Base-by-base conservation (phyloP, 37 sponge, comb jelly and placozoan genomes). In the Diacarnus erythraeanus region DNA sequence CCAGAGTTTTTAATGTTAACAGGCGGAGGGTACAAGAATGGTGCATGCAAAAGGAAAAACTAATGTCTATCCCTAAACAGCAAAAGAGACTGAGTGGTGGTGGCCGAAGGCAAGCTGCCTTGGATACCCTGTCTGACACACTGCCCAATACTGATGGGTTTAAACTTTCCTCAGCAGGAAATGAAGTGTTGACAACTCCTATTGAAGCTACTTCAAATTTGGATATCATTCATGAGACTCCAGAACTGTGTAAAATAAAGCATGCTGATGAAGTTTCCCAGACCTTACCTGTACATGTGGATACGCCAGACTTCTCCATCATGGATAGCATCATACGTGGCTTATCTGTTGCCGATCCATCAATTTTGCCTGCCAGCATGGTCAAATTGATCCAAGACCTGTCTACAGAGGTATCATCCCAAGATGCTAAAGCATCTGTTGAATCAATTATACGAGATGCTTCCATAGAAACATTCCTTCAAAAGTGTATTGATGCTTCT, bases 61-160 rank as follows among this genome's bases (percentile, higher is more conserved):
- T 65, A 31, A 25, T 65, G 34, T 25, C 66, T 30, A 30, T 65
- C 10, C 66, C 66, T 18, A 65, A 65, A 35, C 66, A 65, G 34
- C 66, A 65, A 30, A 65, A 65, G 66, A 65, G 66, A 65, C 9
- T 65, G 34, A 65, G 66, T 65, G 66, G 66, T 25, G 66, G 10
- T 3, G 66, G 66, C 2, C 29, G 31, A 35, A 65, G 66, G 9
- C 66, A 18, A 35, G 15, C 31, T 20, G 17, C 66, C 33, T 8
- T 65, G 17, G 66, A 65, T 30, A 35, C 33, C 29, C 9, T 35
- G 17, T 65, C 66, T 47, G 51, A 47, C 12, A 12, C 51, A 47
- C 51, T 15, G 51, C n/a, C n/a, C n/a, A n/a, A n/a, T n/a, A n/a
- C n/a, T n/a, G n/a, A n/a, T n/a, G n/a, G n/a, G n/a, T n/a, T n/a